Evolutionary conservation across 2,888 invertebrate species (phyloP), one percentile per base, ranked within the genome.

Genomic region (Phragmatobia fuliginosa): DNA sequence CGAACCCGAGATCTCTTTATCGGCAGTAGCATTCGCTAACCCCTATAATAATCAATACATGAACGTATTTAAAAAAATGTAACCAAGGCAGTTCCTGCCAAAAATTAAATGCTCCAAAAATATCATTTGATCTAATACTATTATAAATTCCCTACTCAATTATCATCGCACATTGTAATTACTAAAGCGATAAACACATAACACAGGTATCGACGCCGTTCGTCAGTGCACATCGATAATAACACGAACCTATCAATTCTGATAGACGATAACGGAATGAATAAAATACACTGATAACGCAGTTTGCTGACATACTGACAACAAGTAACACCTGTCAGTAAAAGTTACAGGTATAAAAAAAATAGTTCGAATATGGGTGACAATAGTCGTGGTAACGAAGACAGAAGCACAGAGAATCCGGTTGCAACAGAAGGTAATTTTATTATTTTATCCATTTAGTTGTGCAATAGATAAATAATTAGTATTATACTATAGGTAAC

Each of bases 401-500:
- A 72, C 18, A 83, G 70, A 62, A 92, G 92, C 32, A 75, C 87
- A 28, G 92, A 93, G 68, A 93, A 93, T 75, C 86, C 77, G 11
- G 83, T 81, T 18, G 90, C 86, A 8, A 93, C 90, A 28, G 83
- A 86, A 82, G 93, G 94, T 93, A 85, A 82, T 49, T 67, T 69
- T 28, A 36, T 11, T 65, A 18, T 32, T 32, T 63, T 49, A 11
- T 62, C 1, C 16, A 14, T 32, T 32, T n/a, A 49, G 14, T 59
- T 31, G 31, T 63, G 32, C 31, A 49, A 32, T 63, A 32, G n/a
- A 63, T 63, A 14, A n/a, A n/a, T 3, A 32, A 49, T 14, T 8
- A n/a, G 18, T 45, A 45, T 33, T 8, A 21, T 45, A 45, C 1
- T 38, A 38, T 7, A 18, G 1, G 21, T 4, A 28, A 41, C 18